A percentile compares a stretch with the other conserved stretches of the same genome.
Conservation (phyloP, 2,797 vertebrate genomes). For the Fistularia commersonii region DNA sequence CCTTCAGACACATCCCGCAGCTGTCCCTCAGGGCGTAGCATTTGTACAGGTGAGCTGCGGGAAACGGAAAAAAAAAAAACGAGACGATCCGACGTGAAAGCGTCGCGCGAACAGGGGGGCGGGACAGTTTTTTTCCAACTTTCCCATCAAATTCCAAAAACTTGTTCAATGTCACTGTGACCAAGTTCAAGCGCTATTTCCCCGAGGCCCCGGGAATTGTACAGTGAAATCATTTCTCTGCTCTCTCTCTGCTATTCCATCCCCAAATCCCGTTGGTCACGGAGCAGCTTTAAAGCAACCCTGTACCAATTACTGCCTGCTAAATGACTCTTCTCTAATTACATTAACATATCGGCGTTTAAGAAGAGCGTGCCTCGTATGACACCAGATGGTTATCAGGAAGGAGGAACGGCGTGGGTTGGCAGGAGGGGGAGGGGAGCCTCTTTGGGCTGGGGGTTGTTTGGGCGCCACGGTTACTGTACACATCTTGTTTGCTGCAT, state of each 20-base stretch:
- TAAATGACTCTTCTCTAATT: constrained; percentile 68
- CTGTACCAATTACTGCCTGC: constrained; percentile 62
- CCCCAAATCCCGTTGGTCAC: constrained; percentile 70
- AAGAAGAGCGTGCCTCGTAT: constrained; percentile 43
- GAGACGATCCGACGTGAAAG: background rate
- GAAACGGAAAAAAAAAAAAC: background rate
- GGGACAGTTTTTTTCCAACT: constrained; percentile 9
- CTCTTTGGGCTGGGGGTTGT: constrained; percentile 9
- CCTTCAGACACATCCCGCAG: constrained; percentile 95
- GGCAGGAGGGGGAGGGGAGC: constrained; percentile 8
- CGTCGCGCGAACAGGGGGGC: constrained; percentile 9
- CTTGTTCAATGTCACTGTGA: constrained; percentile 28
- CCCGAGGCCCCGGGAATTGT: constrained; percentile 37
- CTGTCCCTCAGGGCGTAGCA: constrained; percentile 91
- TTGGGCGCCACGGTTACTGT: background rate
- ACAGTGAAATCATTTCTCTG: constrained; percentile 22
- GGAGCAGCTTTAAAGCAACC: constrained; percentile 64
- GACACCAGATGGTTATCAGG: constrained; percentile 47
- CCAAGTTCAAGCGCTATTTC: constrained; percentile 28
- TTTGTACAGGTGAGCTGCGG: constrained; percentile 92
- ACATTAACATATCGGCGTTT: constrained; percentile 70
- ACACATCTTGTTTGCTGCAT: background rate
- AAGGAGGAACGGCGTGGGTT: constrained; percentile 24
- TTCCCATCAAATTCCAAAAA: constrained; percentile 8
- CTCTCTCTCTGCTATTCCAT: constrained; percentile 36